Evolutionary conservation across 1,140 invertebrate species (phyloP), one percentile per base, ranked within the genome.

Genomic region (Conus betulinus): DNA sequence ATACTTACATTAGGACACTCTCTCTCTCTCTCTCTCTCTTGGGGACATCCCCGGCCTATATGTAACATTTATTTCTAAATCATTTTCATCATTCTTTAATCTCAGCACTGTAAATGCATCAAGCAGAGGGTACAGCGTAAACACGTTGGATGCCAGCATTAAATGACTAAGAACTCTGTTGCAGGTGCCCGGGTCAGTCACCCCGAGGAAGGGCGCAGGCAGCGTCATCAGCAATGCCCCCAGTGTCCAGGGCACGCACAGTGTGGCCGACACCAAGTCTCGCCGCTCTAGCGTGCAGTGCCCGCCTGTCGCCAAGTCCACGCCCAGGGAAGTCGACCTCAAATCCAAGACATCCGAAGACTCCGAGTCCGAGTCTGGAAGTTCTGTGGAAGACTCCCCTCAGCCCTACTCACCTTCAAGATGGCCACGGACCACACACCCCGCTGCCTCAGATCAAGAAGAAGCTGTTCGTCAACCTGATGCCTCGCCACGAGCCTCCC

Each of bases 391-490:
- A 55, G 51, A 83, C 81, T n/a, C 51, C 51, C 25, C 81, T n/a
- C 81, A 52, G 52, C 81, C 81, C 10, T 83, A 83, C 81, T 55
- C 81, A n/a, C 5, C 39, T 51, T 51, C 52, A 83, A 83, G 81
- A 13, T 83, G 25, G 52, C 81, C 7, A 25, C 81, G 25, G 39
- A 51, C 52, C 53, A 83, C 53, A 83, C 13, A 15, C 81, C 17
- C 81, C 81, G 1, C 81, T 83, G 53, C 81, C 81, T 52, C 52
- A 83, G 52, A 83, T 83, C 52, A 83, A 83, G 81, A 83, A 83
- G 23, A 51, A 23, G 1, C 76, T 78, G 7, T 78, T 51, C 25
- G 25, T 78, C 25, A 51, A 78, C 76, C 25, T 39, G 25, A 78
- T 27, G 25, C 76, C 76, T 51, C 76, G 76, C 76, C 7, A 7